phyloP scores from a whole-genome alignment of 2,888 invertebrate genomes.

The Hermaeophaga mercurialis region DNA sequence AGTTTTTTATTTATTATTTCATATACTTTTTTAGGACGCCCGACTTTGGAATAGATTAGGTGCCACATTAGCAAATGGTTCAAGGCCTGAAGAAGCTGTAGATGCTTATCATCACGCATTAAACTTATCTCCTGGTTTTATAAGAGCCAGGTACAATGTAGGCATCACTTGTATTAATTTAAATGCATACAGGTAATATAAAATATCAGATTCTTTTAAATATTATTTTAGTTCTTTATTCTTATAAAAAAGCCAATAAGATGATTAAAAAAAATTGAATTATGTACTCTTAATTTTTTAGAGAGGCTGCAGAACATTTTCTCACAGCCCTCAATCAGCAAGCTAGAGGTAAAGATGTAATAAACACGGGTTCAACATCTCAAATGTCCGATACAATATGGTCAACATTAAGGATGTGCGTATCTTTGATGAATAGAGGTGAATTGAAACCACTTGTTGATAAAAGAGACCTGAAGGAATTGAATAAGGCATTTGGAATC shows the following conservation, averaged over 20 bases:
- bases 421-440: conserved; percentile 77
- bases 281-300: conserved; percentile 53
- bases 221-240: too few relatives aligned
- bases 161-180: conserved; percentile 98
- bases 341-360: conserved; percentile 69
- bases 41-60: conserved; percentile 97
- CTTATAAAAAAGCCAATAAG: too few relatives aligned
- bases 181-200: conserved; percentile 70
- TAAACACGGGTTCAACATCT: conserved; percentile 55
- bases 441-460: conserved; percentile 68
- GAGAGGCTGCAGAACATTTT: conserved; percentile 95
- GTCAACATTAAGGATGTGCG: conserved; percentile 89
- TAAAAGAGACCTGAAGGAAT: conserved; percentile 64
- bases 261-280: too few relatives aligned
- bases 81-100: conserved; percentile 93
- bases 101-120: conserved; percentile 93
- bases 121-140: conserved; percentile 91
- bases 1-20: background rate
- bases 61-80: conserved; percentile 95
- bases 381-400: conserved; percentile 92
- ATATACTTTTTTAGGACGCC: conserved; percentile 70
- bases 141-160: conserved; percentile 95
- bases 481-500: conserved; percentile 68
- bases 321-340: conserved; percentile 92
- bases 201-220: too few relatives aligned